Percentiles rank a stretch among this genome's conserved stretches.
These are phyloP conservation scores for Cyphomyrus discorhynchus DNA, from an alignment of 2,113 vertebrate species.

Conservation along the genomic window DNA sequence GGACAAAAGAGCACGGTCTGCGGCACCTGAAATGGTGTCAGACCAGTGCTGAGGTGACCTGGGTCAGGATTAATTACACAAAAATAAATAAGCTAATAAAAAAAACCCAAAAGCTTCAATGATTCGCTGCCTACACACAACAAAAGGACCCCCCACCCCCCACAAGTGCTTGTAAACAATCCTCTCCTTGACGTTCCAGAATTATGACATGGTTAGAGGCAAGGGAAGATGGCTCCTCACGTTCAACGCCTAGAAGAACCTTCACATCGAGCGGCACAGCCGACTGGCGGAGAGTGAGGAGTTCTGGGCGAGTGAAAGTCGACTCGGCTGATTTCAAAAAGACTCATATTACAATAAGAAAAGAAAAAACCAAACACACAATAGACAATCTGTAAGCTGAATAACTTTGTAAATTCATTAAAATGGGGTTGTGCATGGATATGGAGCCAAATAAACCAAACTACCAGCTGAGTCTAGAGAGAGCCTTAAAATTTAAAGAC, in stretches of 20 bases:
- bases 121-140: not conserved
- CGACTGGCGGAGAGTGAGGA: not conserved
- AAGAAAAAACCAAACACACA: not conserved
- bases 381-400: not conserved
- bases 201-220: not conserved
- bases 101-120: not conserved
- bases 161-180: not conserved
- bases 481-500: constrained; percentile 2
- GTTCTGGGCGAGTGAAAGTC: not conserved
- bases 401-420: not conserved
- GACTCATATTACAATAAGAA: not conserved
- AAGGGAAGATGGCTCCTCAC: not conserved
- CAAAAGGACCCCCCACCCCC: not conserved
- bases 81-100: not conserved
- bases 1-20: not conserved
- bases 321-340: not conserved
- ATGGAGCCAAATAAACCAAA: not conserved
- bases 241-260: not conserved
- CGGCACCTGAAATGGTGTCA: not conserved
- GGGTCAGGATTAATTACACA: not conserved
- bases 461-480: not conserved
- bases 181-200: not conserved
- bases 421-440: not conserved
- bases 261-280: not conserved
- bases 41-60: not conserved